Percentiles rank a stretch among this genome's conserved stretches.
Evolutionary conservation across 2,113 vertebrate genomes (phyloP).

Genomic region (Strix aluco): DNA sequence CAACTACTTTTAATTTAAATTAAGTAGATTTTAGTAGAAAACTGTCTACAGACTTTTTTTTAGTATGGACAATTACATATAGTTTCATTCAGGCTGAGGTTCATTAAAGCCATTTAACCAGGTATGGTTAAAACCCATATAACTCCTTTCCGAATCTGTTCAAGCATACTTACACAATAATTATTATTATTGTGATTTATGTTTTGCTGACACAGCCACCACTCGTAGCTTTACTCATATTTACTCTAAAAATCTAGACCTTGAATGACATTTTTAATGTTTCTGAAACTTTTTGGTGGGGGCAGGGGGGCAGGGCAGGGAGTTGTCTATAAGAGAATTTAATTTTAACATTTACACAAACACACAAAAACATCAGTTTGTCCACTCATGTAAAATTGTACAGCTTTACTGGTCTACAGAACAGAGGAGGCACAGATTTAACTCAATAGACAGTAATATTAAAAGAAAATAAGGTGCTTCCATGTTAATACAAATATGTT

Average conservation of each 20-base stretch:
- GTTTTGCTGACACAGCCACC: background rate
- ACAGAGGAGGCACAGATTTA: background rate
- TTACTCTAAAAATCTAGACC: background rate
- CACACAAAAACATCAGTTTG: background rate
- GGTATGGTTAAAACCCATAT: background rate
- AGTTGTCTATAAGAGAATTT: background rate
- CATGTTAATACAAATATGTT: background rate
- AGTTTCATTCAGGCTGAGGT: background rate
- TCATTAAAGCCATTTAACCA: background rate
- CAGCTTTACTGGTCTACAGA: background rate
- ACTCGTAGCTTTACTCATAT: background rate
- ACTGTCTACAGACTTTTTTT: background rate
- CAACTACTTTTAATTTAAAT: background rate
- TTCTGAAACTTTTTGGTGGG: background rate
- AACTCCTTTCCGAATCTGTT: background rate
- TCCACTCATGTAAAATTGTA: background rate
- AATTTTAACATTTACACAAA: background rate
- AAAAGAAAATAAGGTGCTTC: background rate
- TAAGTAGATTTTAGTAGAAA: background rate
- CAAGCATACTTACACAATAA: background rate
- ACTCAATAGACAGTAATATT: background rate
- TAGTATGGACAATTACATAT: background rate
- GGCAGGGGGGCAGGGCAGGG: no score
- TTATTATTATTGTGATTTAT: background rate
- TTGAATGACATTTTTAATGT: background rate